A percentile compares a stretch with the other conserved stretches of the same genome.
Evolutionary conservation across 2,797 vertebrate genomes (phyloP).

Genomic region (Siniperca scherzeri): DNA sequence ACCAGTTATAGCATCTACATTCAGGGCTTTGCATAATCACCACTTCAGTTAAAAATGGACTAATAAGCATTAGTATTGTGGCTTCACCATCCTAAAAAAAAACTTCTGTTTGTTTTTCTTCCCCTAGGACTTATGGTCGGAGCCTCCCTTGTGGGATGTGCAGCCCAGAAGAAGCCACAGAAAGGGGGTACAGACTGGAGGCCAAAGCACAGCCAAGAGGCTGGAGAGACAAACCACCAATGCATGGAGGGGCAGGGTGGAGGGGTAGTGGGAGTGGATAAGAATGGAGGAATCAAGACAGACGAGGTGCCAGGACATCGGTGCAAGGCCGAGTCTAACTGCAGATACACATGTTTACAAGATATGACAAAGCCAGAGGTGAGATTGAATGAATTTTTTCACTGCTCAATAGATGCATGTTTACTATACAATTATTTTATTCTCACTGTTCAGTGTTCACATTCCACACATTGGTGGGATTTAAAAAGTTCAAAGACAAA

Average conservation of each 20-base stretch:
- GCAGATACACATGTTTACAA: slow-evolving; percentile 10
- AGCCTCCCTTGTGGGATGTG: slow-evolving; percentile 32
- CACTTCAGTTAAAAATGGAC: slow-evolving; percentile 8
- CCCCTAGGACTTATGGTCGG: slow-evolving; percentile 51
- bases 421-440: background rate
- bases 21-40: background rate
- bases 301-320: slow-evolving; percentile 11
- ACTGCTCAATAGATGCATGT: background rate
- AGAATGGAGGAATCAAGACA: slow-evolving; percentile 30
- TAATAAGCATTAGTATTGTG: background rate
- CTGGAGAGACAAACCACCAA: slow-evolving; percentile 17
- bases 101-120: slow-evolving; percentile 56
- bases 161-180: slow-evolving; percentile 44
- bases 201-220: slow-evolving; percentile 29
- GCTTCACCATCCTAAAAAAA: slow-evolving; percentile 7
- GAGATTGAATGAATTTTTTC: background rate
- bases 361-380: slow-evolving; percentile 50
- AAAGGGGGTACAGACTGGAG: slow-evolving; percentile 27
- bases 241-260: slow-evolving; percentile 3
- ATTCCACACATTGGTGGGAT: background rate
- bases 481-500: background rate
- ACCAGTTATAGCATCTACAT: background rate
- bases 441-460: background rate
- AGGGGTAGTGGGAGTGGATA: slow-evolving; percentile 9
- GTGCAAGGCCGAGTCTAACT: slow-evolving; percentile 23